Base-by-base conservation (phyloP, 2,113 vertebrate genomes). In the Chascanopsetta lugubris region DNA sequence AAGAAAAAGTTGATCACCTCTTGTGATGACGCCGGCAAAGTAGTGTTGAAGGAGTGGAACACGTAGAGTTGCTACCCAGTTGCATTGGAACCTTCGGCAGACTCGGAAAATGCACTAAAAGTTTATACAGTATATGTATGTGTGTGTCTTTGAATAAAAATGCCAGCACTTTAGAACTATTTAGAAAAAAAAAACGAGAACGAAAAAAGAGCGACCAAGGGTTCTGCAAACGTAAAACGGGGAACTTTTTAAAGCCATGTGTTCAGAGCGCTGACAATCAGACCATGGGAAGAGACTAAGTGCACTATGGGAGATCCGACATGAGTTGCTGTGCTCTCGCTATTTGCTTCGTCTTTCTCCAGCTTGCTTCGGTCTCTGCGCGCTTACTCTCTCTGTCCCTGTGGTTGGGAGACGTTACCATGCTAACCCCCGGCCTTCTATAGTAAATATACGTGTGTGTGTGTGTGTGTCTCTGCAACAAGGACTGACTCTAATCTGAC, bases 231-330 rank as follows among this genome's bases (percentile, higher is more conserved):
- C 13, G 22, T n/a, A n/a, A n/a, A n/a, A 65, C 58, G 50, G 54
- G 77, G 77, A 79, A 83, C 77, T 83, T 85, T 34, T 88, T 62
- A 84, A 91, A 92, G 90, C 89, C 90, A 92, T 87, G 88, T 89
- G 90, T 88, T 91, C 84, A 83, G 87, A 92, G 90, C 89, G 80
- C 90, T 86, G 92, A 93, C 91, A 93, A 93, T 93, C 92, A 93
- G 85, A 90, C 75, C 73, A 73, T 38, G 68, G 80, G 76, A 83
- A 66, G 72, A 75, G 86, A 79, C 81, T 78, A 83, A 61, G 80
- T 88, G 89, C 91, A 90, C 85, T 91, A 83, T 70, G 78, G 84
- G 85, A 80, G 81, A 82, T 69, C 53, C 77, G 87, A 86, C 78
- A 77, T 70, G 80, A 82, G 74, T 81, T 72, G 79, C 82, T 83